phyloP scores from a whole-genome alignment of 30 jellyfish, hydroid and myxozoan species.

The Catostylus mosaicus region DNA sequence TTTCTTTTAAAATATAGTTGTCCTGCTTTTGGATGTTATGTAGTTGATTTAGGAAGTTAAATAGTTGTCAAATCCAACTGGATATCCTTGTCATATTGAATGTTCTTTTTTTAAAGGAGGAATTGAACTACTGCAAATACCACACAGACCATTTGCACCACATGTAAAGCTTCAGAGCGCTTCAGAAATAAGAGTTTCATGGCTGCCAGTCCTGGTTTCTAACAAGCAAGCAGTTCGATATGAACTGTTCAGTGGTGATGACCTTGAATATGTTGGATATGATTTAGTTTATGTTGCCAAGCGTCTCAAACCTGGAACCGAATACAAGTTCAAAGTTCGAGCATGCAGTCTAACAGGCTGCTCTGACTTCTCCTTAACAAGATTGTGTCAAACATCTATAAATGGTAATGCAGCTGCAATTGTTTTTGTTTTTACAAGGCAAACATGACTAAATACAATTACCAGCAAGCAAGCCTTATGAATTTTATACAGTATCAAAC shows the following conservation, averaged over 20 bases:
- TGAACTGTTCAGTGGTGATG: slow-evolving; percentile 84
- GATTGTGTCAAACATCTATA: slow-evolving; percentile 48
- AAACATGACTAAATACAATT: background rate
- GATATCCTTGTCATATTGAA: no score
- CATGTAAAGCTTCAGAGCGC: slow-evolving; percentile 65
- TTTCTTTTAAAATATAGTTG: no score
- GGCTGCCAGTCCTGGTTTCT: slow-evolving; percentile 83
- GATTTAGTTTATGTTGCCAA: slow-evolving; percentile 84
- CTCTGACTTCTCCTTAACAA: slow-evolving; percentile 79
- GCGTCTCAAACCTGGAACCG: slow-evolving; percentile 73
- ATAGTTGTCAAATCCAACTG: no score
- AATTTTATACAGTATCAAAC: no score
- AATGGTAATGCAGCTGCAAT: slow-evolving; percentile 15
- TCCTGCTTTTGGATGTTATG: no score
- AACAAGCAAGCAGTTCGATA: slow-evolving; percentile 52
- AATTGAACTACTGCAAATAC: slow-evolving; percentile 21
- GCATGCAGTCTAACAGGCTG: slow-evolving; percentile 78
- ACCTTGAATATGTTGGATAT: slow-evolving; percentile 83
- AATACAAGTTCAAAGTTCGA: slow-evolving; percentile 76
- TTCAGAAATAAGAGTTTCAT: slow-evolving; percentile 74
- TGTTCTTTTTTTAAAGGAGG: slow-evolving; percentile 11
- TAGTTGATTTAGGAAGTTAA: no score
- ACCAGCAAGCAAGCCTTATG: background rate
- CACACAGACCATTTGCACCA: slow-evolving; percentile 91
- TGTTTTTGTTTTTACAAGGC: background rate